These are phyloP conservation scores for Porites lutea DNA, from an alignment of 64 coral and sea anemone genomes.

Conservation along the genomic window DNA sequence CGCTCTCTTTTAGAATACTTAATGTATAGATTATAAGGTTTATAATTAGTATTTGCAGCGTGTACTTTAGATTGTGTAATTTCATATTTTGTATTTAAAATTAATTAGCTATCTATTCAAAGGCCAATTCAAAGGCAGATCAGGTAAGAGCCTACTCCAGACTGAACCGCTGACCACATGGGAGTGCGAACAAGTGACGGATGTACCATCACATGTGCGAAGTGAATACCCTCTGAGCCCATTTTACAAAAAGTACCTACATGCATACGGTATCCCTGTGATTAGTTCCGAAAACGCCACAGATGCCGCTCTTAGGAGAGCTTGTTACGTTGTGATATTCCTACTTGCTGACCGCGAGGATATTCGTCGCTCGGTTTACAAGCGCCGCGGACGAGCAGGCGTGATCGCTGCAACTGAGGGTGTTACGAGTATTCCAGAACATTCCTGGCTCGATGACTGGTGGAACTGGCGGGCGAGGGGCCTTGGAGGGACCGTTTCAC, in stretches of 20 bases:
- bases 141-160: background rate
- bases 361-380: conserved; percentile 82
- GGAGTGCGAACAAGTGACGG: conserved; percentile 80
- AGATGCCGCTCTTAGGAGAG: conserved; percentile 80
- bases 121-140: too few relatives aligned
- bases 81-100: too few relatives aligned
- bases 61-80: too few relatives aligned
- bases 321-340: conserved; percentile 92
- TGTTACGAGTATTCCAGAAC: conserved; percentile 94
- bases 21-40: too few relatives aligned
- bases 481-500: conserved; percentile 79
- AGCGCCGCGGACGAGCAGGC: conserved; percentile 85
- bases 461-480: conserved; percentile 95
- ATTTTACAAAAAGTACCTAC: conserved; percentile 94
- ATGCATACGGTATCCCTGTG: conserved; percentile 93
- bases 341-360: conserved; percentile 92
- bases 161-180: conserved; percentile 65
- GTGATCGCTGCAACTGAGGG: conserved; percentile 86
- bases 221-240: conserved; percentile 56
- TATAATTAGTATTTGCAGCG: too few relatives aligned
- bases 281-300: conserved; percentile 74
- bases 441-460: conserved; percentile 77
- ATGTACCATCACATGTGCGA: conserved; percentile 67
- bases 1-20: too few relatives aligned
- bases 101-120: too few relatives aligned